Evolutionary conservation across 2,888 invertebrate species (phyloP).

Genomic region (Podotricha telesiphe): DNA sequence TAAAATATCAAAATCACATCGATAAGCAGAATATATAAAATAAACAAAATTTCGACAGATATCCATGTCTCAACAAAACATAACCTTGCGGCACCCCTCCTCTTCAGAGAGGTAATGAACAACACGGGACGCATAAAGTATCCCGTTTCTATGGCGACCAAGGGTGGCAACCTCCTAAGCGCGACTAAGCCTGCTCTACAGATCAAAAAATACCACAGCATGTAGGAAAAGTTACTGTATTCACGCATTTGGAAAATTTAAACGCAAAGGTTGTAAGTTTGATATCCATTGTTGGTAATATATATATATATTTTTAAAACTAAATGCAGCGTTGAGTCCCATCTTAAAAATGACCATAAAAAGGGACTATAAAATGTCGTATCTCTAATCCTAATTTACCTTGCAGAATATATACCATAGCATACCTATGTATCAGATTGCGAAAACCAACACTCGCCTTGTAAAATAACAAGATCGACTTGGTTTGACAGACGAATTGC

Average conservation of each 20-base stretch:
- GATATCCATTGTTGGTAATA: too few relatives aligned
- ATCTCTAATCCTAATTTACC: too few relatives aligned
- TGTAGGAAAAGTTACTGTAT: neutral
- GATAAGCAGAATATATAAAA: neutral
- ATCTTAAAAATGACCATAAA: too few relatives aligned
- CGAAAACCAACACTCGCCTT: neutral
- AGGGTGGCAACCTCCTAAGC: conserved; percentile 70
- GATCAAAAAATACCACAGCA: neutral
- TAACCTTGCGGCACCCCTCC: conserved; percentile 40
- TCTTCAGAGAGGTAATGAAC: conserved; percentile 50
- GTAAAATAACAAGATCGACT: neutral
- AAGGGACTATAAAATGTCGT: too few relatives aligned
- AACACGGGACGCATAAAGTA: conserved; percentile 73
- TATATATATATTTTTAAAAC: too few relatives aligned
- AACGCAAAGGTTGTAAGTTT: too few relatives aligned
- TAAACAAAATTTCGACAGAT: neutral
- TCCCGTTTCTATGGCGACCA: conserved; percentile 70
- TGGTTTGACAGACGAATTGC: neutral
- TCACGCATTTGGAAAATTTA: neutral
- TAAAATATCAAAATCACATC: neutral
- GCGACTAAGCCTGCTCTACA: conserved; percentile 23
- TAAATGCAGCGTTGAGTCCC: neutral
- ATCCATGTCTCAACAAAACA: neutral
- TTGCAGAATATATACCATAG: too few relatives aligned
- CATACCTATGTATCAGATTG: too few relatives aligned